Evolutionary conservation across 2,797 vertebrate species (phyloP), one percentile per base, ranked within the genome.

Genomic region (Agapornis canus): DNA sequence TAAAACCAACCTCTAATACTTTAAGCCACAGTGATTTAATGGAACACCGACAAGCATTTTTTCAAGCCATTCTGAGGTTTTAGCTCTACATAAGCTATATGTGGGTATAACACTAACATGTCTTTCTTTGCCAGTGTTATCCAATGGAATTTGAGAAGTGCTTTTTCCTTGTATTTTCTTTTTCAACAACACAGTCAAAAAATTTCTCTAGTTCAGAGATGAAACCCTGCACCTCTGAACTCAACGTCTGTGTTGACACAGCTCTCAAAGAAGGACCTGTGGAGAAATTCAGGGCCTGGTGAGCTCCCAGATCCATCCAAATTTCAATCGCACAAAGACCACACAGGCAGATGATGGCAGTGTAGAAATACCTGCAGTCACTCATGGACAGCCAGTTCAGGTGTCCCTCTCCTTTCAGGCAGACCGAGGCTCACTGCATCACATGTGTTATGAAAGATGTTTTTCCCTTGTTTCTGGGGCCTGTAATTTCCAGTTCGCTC

Each of bases 11-110:
- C 40, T 94, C 92, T 97, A 96, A 90, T 95, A 96, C 90, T 96
- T 97, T 97, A 97, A 98, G 82, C 92, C 84, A 29, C 66, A 22
- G 49, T 52, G 92, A 89, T 95, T 97, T 97, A 92, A 52, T 94
- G 69, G 89, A 86, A 96, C 84, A 92, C 2, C 26, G 60, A 85
- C 83, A 94, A 96, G 81, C 43, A 71, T 81, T 94, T 97, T 35
- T 96, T 86, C 79, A 96, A 96, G 71, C 63, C 42, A 18, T 54
- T 73, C 11, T 75, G 78, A 90, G 75, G 9, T 68, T 91, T 96
- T 56, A 92, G 68, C 86, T 95, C 89, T 76, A 42, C 47, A 22
- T 73, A 90, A 88, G 59, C 63, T 96, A 25, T 76, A 76, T 81
- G 76, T 89, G 66, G 73, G 26, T 39, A 82, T 91, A 89, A 78